Base-by-base conservation (phyloP, 2,888 invertebrate genomes). In the Gymnocheta viridis region DNA sequence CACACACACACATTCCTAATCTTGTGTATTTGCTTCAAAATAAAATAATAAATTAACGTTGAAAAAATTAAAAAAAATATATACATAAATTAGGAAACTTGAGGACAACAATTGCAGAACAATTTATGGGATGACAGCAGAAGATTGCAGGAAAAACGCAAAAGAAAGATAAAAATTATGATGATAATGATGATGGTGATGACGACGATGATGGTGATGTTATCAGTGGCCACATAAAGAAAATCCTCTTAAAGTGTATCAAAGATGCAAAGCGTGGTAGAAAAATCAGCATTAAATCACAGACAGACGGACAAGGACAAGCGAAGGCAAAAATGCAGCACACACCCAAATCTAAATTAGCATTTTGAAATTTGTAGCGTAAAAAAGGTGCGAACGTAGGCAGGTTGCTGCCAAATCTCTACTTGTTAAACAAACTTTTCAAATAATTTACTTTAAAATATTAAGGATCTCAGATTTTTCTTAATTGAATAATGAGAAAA, bases 351-450 rank as follows among this genome's bases (percentile, higher is more conserved):
- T n/a, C 67, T 72, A 83, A 81, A 84, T 84, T 81, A 62, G 41
- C 60, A 84, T 81, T 81, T 69, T 69, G 9, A 41, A 78, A 54
- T 60, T 66, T 66, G 38, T 67, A 19, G 38, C 3, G 9, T 41
- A 12, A 58, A 73, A 77, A 84, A 81, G 72, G 83, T 84, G 83
- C 83, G 66, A 84, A 80, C 80, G 73, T 84, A 77, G 76, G 80
- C 80, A 84, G 44, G 77, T 81, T 69, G 54, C 44, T 62, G 47
- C 12, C 12, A 64, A 74, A 29, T 27, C 38, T 22, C 0, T 12
- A n/a, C 19, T 66, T 54, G 24, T 47, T 47, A 47, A 24, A n/a
- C 27, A 14, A 22, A 44, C 24, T 24, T n/a, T n/a, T 27, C 27
- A 32, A 14, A 29, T 51, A 79, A 79, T 66, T 70, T 38, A 44